phyloP scores from a whole-genome alignment of 2,888 invertebrate species.

The Heliconius sara region DNA sequence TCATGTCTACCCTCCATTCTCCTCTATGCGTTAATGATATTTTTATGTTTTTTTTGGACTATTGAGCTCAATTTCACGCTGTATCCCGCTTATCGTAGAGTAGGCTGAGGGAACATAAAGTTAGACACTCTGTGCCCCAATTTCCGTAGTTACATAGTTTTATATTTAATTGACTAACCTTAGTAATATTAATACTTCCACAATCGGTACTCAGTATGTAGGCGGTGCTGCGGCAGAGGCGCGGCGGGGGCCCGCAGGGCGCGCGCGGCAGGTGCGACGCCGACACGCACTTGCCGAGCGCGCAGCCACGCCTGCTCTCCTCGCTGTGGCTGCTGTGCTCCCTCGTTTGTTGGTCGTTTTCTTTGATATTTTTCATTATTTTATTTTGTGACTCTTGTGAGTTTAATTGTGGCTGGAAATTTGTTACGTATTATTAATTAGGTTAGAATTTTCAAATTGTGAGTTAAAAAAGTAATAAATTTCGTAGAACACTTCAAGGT shows the following conservation, averaged over 20 bases:
- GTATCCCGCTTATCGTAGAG: no score
- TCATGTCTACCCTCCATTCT: no score
- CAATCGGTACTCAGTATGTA: slow-evolving; percentile 71
- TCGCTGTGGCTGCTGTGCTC: slow-evolving; percentile 28
- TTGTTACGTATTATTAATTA: not conserved
- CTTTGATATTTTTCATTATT: not conserved
- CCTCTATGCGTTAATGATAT: no score
- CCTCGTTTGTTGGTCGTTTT: not conserved
- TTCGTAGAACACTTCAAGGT: no score
- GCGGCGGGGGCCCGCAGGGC: slow-evolving; percentile 38
- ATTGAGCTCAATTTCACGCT: no score
- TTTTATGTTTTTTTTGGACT: no score
- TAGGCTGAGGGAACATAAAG: no score
- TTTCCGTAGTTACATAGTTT: no score
- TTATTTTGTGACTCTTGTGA: not conserved
- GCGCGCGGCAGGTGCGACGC: slow-evolving; percentile 58
- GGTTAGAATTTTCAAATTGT: no score
- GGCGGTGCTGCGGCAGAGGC: slow-evolving; percentile 54
- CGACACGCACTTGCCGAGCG: slow-evolving; percentile 78
- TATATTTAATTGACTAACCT: slow-evolving; percentile 52
- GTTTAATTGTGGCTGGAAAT: not conserved
- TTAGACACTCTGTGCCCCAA: no score
- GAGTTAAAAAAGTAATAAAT: no score
- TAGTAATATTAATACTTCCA: slow-evolving; percentile 69
- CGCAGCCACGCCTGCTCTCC: slow-evolving; percentile 48